Evolutionary conservation across 2,113 vertebrate genomes (phyloP).

Genomic region (Nibea coibor): DNA sequence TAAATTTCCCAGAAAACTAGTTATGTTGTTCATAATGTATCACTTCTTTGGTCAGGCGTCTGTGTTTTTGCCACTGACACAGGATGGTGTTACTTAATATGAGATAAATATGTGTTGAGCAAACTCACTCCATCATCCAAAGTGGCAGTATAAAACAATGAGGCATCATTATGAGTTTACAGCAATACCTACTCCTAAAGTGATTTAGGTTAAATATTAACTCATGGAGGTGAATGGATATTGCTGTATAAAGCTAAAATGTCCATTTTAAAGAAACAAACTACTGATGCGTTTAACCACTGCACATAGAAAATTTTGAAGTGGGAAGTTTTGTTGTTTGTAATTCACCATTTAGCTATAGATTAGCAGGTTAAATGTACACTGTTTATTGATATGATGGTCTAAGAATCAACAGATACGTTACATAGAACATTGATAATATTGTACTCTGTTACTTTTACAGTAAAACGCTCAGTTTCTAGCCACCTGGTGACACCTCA

Average conservation of each 20-base stretch:
- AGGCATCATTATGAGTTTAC: not conserved
- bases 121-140: conserved; percentile 3
- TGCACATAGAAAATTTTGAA: not conserved
- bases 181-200: conserved; percentile 22
- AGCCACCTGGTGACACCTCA: too few relatives aligned
- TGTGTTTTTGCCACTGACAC: not conserved
- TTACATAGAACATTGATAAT: too few relatives aligned
- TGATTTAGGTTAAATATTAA: conserved; percentile 63
- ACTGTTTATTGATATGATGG: not conserved
- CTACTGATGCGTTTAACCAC: not conserved
- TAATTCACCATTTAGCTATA: not conserved
- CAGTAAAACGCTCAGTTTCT: too few relatives aligned
- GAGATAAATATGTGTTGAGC: not conserved
- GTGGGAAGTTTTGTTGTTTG: not conserved
- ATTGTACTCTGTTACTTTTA: too few relatives aligned
- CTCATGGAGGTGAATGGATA: not conserved
- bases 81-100: not conserved
- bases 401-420: not conserved
- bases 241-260: conserved; percentile 1
- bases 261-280: conserved; percentile 11
- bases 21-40: too few relatives aligned
- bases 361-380: not conserved
- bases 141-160: not conserved
- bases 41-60: not conserved
- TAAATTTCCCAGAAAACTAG: too few relatives aligned